Evolutionary conservation across 2,888 invertebrate species (phyloP), one percentile per base, ranked within the genome.

Genomic region (Acleris sparsana): DNA sequence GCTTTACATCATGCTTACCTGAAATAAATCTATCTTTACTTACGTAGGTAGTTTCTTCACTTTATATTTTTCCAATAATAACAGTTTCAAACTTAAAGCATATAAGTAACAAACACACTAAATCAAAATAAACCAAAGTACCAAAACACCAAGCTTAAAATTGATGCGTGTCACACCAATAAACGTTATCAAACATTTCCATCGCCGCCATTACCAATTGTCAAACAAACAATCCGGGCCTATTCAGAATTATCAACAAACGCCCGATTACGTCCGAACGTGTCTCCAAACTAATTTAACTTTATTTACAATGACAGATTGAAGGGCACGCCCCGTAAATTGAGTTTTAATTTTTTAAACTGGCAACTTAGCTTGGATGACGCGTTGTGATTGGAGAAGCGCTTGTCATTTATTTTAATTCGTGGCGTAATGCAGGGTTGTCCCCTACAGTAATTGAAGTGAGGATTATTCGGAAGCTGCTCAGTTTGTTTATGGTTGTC

Each of bases 331-430:
- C 83, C 84, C 84, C 79, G 83, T 85, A 84, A 85, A 89, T 87
- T 83, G 88, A 76, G 86, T 88, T 88, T 88, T 88, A 87, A 91
- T 89, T 87, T 89, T 89, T 91, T 89, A 89, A 89, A 89, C 87
- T 87, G 89, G 85, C 86, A 87, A 87, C 87, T 85, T 82, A 29
- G 58, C 11, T 81, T 73, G 74, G 70, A 72, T 69, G 63, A 56
- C 53, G 60, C 72, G 69, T 79, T 72, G 80, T 77, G 83, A 87
- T 87, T 87, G 86, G 86, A 79, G 82, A 83, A 84, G 82, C 83
- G 87, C 85, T 77, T 83, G 89, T 90, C 92, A 92, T 92, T 90
- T 90, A 89, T 90, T 92, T 90, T 90, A 92, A 92, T 92, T 90
- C 84, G 46, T 39, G 39, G 60, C 33, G 33, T 57, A 43, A 55